phyloP scores from a whole-genome alignment of 2,113 vertebrate species.

The Neoarius graeffei region DNA sequence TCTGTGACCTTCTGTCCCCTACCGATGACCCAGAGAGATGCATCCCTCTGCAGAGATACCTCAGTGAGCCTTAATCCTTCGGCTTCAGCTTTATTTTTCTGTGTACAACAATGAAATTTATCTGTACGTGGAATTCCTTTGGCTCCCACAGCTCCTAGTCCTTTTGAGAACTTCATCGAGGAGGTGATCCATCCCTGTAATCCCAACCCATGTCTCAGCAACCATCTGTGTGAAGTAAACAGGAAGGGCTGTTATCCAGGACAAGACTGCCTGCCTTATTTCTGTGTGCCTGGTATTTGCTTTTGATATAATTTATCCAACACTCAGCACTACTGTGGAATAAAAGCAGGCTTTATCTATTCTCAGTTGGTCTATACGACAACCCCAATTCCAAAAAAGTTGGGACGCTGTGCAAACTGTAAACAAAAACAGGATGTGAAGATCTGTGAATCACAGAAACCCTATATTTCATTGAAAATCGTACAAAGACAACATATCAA shows the following conservation, averaged over 20 bases:
- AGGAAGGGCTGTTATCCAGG: conserved; percentile 85
- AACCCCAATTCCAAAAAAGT: no score
- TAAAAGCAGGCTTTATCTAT: neutral
- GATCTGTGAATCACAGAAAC: no score
- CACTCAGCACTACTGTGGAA: neutral
- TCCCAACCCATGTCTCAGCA: conserved; percentile 91
- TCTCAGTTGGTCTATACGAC: neutral
- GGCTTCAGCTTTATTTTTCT: neutral
- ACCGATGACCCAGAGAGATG: conserved; percentile 89
- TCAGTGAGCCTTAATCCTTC: conserved; percentile 79
- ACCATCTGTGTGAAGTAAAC: conserved; percentile 93
- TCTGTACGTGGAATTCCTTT: neutral
- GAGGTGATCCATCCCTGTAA: conserved; percentile 98
- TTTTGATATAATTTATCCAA: neutral
- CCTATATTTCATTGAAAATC: no score
- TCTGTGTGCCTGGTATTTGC: conserved; percentile 85
- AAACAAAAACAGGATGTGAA: no score
- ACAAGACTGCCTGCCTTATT: conserved; percentile 84
- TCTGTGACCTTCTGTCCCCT: conserved; percentile 92
- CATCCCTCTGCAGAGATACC: conserved; percentile 91
- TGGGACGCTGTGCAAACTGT: no score
- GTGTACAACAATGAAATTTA: neutral
- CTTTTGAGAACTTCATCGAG: conserved; percentile 80
- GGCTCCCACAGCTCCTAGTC: conserved; percentile 80
- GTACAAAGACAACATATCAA: no score